A percentile compares a stretch with the other conserved stretches of the same genome.
Evolutionary conservation across 2,113 vertebrate species (phyloP).

Genomic region (Antigone vipio): DNA sequence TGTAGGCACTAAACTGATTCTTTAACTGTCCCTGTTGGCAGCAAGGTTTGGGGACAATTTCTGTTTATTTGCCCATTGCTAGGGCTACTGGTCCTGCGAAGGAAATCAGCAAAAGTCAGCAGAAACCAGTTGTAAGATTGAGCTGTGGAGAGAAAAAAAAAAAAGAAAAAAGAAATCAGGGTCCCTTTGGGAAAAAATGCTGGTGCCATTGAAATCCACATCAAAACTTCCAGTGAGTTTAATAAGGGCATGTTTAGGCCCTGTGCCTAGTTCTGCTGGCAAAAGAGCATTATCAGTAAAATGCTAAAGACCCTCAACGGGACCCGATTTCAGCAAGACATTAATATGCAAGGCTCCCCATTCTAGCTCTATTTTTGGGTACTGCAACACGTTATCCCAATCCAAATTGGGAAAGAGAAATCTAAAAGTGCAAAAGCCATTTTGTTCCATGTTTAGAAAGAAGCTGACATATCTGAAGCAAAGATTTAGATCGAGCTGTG

Average conservation of each 20-base stretch:
- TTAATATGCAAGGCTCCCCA: neutral
- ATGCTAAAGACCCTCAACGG: neutral
- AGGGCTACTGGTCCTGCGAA: neutral
- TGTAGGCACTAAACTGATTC: neutral
- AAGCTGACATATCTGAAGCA: neutral
- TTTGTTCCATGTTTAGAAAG: neutral
- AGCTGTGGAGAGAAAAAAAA: neutral
- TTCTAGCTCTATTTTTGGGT: conserved; percentile 7
- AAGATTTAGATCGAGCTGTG: neutral
- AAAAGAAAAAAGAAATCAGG: no score
- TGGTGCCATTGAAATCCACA: conserved; percentile 36
- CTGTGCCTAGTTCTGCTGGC: neutral
- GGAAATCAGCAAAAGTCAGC: neutral
- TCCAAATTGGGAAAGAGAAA: neutral
- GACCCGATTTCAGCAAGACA: conserved; percentile 13
- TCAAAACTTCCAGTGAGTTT: conserved; percentile 40
- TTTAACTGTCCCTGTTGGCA: neutral
- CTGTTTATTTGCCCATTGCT: neutral
- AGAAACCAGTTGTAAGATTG: neutral
- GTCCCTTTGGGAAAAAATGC: neutral
- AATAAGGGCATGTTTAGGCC: conserved; percentile 10
- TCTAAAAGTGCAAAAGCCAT: neutral
- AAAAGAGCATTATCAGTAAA: conserved; percentile 19
- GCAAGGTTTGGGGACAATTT: neutral
- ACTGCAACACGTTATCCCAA: neutral